Conservation (phyloP, 1,140 invertebrate species). For the Drosophila nebulosa region DNA sequence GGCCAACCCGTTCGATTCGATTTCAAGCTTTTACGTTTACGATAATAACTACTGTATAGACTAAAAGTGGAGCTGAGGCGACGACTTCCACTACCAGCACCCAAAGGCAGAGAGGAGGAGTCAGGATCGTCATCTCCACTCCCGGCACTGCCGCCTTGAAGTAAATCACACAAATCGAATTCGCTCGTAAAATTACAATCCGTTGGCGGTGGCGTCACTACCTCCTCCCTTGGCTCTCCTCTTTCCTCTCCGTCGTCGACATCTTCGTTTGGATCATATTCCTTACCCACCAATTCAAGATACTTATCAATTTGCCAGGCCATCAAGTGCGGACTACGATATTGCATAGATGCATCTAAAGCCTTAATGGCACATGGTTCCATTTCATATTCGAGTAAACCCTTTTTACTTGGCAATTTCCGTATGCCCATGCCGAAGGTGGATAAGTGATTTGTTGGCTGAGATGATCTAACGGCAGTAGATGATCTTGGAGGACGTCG, state of each 20-base stretch:
- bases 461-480: neutral
- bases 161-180: conserved; percentile 68
- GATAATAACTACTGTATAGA: conserved; percentile 60
- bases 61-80: conserved; percentile 31
- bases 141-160: conserved; percentile 35
- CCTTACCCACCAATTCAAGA: conserved; percentile 46
- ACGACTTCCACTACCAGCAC: conserved; percentile 22
- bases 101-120: neutral
- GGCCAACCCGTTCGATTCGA: conserved; percentile 85
- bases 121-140: conserved; percentile 54
- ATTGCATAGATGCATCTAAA: conserved; percentile 48
- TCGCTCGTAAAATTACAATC: conserved; percentile 72
- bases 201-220: conserved; percentile 61
- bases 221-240: neutral
- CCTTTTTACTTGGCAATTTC: conserved; percentile 70
- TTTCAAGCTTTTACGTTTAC: conserved; percentile 69
- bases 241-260: neutral
- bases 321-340: conserved; percentile 46
- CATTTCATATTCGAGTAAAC: conserved; percentile 69
- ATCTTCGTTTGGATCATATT: conserved; percentile 48
- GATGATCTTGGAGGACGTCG: neutral
- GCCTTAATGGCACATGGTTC: conserved; percentile 55
- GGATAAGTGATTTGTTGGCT: conserved; percentile 18
- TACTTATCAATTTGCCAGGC: conserved; percentile 73
- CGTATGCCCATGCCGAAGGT: conserved; percentile 48